These are phyloP conservation scores for Anisognathus igniventris DNA, from an alignment of 2,797 vertebrate species.

Conservation along the genomic window DNA sequence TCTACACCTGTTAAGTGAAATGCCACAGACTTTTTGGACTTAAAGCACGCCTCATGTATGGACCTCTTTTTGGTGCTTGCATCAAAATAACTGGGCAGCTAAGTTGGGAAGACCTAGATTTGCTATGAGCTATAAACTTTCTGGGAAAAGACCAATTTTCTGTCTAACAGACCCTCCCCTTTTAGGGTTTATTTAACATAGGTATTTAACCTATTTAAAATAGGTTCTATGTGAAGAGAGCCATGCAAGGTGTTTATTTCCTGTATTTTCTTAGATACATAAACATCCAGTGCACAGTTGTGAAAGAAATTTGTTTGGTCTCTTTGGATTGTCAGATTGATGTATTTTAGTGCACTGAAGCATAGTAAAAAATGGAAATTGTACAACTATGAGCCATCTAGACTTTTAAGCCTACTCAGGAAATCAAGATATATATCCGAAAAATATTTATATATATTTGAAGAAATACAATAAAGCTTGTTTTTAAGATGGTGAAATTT, in stretches of 20 bases:
- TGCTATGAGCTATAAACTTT: background rate
- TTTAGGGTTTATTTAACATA: background rate
- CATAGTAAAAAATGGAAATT: background rate
- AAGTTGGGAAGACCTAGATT: background rate
- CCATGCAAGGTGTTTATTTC: background rate
- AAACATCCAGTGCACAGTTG: background rate
- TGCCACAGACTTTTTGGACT: background rate
- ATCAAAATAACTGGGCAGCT: background rate
- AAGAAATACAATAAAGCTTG: background rate
- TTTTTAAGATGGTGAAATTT: background rate
- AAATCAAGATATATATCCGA: background rate
- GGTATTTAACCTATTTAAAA: background rate
- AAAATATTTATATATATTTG: background rate
- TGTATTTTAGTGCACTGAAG: background rate
- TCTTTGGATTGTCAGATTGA: background rate
- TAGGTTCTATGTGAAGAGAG: background rate
- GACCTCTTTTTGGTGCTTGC: background rate
- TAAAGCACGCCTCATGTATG: background rate
- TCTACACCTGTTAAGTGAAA: background rate
- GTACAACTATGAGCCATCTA: background rate
- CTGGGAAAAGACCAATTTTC: background rate
- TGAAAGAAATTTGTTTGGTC: background rate
- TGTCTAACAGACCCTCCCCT: background rate
- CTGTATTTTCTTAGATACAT: background rate
- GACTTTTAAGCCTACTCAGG: background rate